phyloP scores from a whole-genome alignment of 2,888 invertebrate genomes.

The Netelia virgata region DNA sequence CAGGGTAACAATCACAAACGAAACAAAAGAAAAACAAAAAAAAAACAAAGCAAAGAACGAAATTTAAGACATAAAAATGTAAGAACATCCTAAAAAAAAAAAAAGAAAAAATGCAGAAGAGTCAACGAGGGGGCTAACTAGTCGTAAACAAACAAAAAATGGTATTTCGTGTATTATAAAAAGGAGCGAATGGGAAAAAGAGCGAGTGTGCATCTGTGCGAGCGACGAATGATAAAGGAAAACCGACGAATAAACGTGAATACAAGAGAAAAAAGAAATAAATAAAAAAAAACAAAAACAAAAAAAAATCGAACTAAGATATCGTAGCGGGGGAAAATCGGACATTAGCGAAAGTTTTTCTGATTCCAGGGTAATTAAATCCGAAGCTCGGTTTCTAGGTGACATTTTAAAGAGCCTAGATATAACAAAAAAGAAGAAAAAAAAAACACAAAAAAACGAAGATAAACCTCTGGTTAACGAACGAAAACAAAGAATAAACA shows the following conservation, averaged over 20 bases:
- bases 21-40: conserved; percentile 64
- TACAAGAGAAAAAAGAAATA: conserved; percentile 56
- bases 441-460: conserved; percentile 14
- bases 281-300: conserved; percentile 71
- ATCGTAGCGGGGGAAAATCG: conserved; percentile 80
- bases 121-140: conserved; percentile 63
- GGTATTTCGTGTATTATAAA: conserved; percentile 79
- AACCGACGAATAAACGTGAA: conserved; percentile 62
- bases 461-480: conserved; percentile 40
- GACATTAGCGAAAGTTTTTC: conserved; percentile 82
- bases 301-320: conserved; percentile 69
- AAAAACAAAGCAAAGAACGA: conserved; percentile 70
- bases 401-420: conserved; percentile 67
- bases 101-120: conserved; percentile 71
- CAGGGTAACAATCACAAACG: conserved; percentile 81
- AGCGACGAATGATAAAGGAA: not conserved
- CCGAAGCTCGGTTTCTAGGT: conserved; percentile 79
- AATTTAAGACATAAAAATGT: conserved; percentile 74
- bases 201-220: conserved; percentile 18
- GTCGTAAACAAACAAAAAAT: conserved; percentile 68
- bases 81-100: conserved; percentile 77
- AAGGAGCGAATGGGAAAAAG: conserved; percentile 37
- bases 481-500: conserved; percentile 24
- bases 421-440: conserved; percentile 53
- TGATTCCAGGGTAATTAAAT: conserved; percentile 83